Conservation (phyloP, 2,113 vertebrate species). For the Grus americana region DNA sequence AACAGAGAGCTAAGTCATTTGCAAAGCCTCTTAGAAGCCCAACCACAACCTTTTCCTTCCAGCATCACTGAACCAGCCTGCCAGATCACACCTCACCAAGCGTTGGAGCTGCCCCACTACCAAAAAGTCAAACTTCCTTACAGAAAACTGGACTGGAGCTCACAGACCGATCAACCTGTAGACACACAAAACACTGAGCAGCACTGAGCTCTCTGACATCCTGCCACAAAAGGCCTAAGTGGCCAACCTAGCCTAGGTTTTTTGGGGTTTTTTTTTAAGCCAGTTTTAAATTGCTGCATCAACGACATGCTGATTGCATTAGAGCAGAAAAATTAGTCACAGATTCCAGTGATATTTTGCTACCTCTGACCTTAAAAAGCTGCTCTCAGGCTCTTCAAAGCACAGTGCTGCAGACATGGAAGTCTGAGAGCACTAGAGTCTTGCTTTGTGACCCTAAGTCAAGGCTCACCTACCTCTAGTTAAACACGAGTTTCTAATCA, state of each 20-base stretch:
- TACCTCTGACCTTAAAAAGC: neutral
- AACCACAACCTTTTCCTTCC: neutral
- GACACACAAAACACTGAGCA: neutral
- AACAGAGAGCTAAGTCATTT: neutral
- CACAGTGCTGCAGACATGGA: neutral
- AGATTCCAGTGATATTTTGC: neutral
- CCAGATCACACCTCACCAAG: neutral
- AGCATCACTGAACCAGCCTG: neutral
- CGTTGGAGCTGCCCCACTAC: rapidly evolving
- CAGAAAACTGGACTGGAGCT: neutral
- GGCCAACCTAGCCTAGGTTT: neutral
- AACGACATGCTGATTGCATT: rapidly evolving
- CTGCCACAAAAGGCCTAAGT: neutral
- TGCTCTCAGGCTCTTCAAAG: neutral
- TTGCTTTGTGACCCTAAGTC: neutral
- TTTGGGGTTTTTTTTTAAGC: neutral
- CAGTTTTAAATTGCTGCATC: neutral
- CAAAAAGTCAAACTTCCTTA: neutral
- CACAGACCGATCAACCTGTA: neutral
- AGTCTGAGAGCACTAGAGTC: neutral
- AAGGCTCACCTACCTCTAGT: neutral
- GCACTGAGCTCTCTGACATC: neutral
- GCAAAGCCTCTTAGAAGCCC: neutral
- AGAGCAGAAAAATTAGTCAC: neutral
- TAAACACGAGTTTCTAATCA: neutral